phyloP scores from a whole-genome alignment of 2,113 vertebrate species.

The Platycercus adscitus region DNA sequence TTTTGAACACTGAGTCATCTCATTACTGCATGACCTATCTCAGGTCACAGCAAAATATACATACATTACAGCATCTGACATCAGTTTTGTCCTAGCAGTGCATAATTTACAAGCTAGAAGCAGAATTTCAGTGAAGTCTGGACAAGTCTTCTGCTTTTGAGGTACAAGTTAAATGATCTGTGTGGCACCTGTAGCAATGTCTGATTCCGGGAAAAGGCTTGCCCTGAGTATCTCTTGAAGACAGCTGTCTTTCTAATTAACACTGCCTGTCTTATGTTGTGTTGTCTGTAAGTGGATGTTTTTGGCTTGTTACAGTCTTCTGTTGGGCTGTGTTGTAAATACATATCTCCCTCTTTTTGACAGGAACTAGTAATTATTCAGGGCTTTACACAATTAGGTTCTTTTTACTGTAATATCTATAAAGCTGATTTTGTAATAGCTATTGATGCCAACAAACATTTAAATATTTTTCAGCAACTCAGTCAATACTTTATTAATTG shows the following conservation, averaged over 20 bases:
- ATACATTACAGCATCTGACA: neutral
- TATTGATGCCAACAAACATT: constrained; percentile 31
- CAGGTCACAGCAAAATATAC: neutral
- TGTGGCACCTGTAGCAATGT: neutral
- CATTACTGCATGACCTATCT: neutral
- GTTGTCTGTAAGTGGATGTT: neutral
- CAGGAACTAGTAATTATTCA: neutral
- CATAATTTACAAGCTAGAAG: neutral
- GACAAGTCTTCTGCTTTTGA: neutral
- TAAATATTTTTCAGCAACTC: constrained; percentile 26
- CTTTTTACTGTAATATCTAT: constrained; percentile 33
- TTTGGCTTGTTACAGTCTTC: neutral
- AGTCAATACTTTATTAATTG: constrained; percentile 32
- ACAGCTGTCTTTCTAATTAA: neutral
- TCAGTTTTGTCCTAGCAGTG: neutral
- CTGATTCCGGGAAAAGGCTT: neutral
- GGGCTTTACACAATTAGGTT: neutral
- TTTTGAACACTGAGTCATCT: neutral
- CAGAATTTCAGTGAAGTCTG: neutral
- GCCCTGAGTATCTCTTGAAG: neutral
- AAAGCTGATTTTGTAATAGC: constrained; percentile 33
- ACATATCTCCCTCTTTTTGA: neutral
- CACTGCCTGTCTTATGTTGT: neutral
- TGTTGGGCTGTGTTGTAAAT: neutral
- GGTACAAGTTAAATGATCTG: neutral